A percentile compares a stretch with the other conserved stretches of the same genome.
Conservation (phyloP, 2,113 vertebrate genomes). For the Pterocles burchelli region DNA sequence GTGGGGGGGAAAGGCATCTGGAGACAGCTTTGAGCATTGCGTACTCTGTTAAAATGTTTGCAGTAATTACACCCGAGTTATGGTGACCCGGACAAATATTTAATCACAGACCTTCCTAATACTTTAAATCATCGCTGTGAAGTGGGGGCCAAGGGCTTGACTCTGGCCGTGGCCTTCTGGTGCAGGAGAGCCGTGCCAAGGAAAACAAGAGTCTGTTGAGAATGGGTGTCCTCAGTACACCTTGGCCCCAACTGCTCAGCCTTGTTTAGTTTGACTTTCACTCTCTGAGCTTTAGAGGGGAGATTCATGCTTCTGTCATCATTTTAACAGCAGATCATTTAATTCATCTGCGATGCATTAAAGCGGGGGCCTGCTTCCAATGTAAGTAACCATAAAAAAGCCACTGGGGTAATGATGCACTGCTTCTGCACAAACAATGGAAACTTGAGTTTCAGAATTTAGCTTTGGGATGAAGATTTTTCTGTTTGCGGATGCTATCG, state of each 20-base stretch:
- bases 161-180: not conserved
- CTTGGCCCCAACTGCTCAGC: not conserved
- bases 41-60: slow-evolving; percentile 11
- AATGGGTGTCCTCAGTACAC: slow-evolving; percentile 60
- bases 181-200: slow-evolving; percentile 18
- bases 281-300: slow-evolving; percentile 15
- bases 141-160: slow-evolving; percentile 30
- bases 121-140: slow-evolving; percentile 51
- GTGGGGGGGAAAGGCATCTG: not conserved
- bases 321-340: not conserved
- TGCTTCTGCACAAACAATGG: slow-evolving; percentile 1
- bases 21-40: slow-evolving; percentile 29
- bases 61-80: slow-evolving; percentile 33
- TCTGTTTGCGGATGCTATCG: not conserved
- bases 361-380: slow-evolving; percentile 41
- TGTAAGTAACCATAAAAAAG: not conserved
- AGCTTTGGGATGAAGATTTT: not conserved
- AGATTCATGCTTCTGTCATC: slow-evolving; percentile 53
- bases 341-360: slow-evolving; percentile 18
- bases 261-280: slow-evolving; percentile 22
- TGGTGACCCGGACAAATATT: slow-evolving; percentile 65
- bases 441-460: not conserved
- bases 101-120: slow-evolving; percentile 52
- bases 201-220: slow-evolving; percentile 20
- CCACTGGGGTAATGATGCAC: not conserved